Base-by-base conservation (phyloP, 2,113 vertebrate genomes). In the Plecotus auritus region DNA sequence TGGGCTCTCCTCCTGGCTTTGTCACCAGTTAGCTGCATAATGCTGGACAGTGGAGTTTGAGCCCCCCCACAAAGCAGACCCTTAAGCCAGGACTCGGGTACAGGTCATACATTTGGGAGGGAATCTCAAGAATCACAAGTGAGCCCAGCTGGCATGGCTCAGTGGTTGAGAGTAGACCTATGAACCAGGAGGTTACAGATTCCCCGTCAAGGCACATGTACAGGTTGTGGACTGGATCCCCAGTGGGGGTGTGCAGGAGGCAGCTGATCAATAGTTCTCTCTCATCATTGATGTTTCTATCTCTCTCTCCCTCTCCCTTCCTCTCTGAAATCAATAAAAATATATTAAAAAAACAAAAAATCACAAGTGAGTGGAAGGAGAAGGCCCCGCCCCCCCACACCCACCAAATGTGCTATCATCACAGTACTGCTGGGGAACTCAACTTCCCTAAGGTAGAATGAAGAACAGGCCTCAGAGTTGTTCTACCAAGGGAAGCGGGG, bases 301-400 rank as follows among this genome's bases (percentile, higher is more conserved):
- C 9, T 61, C 26, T 61, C 9, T 61, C 59, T 61, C 59, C 23
- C 59, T 61, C 59, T 61, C 59, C 23, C 23, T 61, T 61, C 26
- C 59, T 61, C 59, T 26, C 26, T 26, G 26, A 61, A 61, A 12
- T 61, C 10, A 28, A 28, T 61, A 28, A 61, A 61, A 28, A 28
- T 28, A 61, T 11, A 61, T 28, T 28, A 61, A 61, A 59, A 54
- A 11, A 61, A 61, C 4, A 12, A 87, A 87, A 37, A 86, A 66
- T 22, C 45, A 85, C 66, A 84, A 35, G 30, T 74, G 26, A 56
- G 10, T 5, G 32, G 22, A 20, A 74, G 22, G 18, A 67, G 7
- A 72, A 28, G n/a, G 1, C 9, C 56, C 56, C 18, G 6, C 0
- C 0, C 13, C 47, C 30, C 30, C 1, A 20, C 1, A 1, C 13